Conservation (phyloP, 2,888 invertebrate genomes). For the Macrosiphum euphorbiae region DNA sequence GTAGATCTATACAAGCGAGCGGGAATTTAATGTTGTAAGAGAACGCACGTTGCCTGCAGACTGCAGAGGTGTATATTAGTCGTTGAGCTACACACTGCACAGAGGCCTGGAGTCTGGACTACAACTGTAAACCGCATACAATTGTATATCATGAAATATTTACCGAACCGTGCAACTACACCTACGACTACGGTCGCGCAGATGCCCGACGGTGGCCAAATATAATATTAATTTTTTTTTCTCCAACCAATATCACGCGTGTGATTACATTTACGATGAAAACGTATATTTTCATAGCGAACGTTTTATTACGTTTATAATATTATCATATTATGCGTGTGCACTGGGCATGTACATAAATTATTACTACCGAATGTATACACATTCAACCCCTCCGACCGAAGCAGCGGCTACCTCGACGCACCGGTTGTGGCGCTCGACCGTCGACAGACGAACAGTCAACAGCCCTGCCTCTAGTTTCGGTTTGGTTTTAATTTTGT, state of each 20-base stretch:
- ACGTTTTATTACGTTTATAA: not conserved
- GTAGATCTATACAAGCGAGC: not conserved
- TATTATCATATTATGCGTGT: not conserved
- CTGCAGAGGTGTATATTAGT: not conserved
- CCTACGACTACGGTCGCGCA: not conserved
- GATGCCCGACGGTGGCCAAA: not conserved
- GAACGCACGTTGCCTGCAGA: not conserved
- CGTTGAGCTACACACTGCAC: not conserved
- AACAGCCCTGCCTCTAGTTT: not conserved
- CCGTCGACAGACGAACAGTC: not conserved
- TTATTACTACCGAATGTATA: not conserved
- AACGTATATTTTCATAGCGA: not conserved
- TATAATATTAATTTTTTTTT: not conserved
- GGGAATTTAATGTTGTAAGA: not conserved
- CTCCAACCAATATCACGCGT: not conserved
- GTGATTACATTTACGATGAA: not conserved
- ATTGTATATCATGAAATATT: not conserved
- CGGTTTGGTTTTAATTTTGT: not conserved
- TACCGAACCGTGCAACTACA: not conserved
- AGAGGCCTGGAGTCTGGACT: not conserved
- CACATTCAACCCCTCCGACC: not conserved
- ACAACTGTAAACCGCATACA: not conserved
- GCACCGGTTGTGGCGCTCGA: not conserved
- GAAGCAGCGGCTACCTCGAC: not conserved
- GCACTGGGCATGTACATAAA: not conserved